A percentile compares a stretch with the other conserved stretches of the same genome.
Evolutionary conservation across 1,140 invertebrate species (phyloP).

Genomic region (Megathymus violae): DNA sequence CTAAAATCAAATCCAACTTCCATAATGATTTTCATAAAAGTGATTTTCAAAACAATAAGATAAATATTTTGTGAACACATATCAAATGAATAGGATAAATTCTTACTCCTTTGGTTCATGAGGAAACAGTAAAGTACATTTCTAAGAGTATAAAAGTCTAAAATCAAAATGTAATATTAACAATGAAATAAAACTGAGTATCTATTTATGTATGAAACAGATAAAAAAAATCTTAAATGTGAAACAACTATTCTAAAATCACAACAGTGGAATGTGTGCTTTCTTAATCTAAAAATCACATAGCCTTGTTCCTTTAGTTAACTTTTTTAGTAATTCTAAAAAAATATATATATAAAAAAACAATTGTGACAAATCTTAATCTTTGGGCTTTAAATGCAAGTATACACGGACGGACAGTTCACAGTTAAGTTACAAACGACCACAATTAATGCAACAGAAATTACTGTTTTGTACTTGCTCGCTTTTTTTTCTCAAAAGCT

Average conservation of each 20-base stretch:
- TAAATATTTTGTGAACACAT: constrained; percentile 21
- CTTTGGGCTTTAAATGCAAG: constrained; percentile 71
- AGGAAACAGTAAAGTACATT: constrained; percentile 20
- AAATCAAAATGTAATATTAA: too few species aligned
- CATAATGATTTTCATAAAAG: constrained; percentile 33
- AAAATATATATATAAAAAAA: constrained; percentile 35
- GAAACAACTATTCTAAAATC: constrained; percentile 69
- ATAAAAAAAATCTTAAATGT: constrained; percentile 33
- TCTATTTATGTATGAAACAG: too few species aligned
- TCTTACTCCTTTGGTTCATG: constrained; percentile 41
- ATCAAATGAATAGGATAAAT: constrained; percentile 25
- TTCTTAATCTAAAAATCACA: constrained; percentile 76
- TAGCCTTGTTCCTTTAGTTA: constrained; percentile 55
- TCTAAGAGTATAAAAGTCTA: constrained; percentile 15
- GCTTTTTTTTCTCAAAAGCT: constrained; percentile 20
- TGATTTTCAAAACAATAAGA: constrained; percentile 39
- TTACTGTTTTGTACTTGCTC: constrained; percentile 22
- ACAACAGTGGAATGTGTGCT: constrained; percentile 80
- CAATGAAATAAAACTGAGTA: constrained; percentile 18
- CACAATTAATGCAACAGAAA: constrained; percentile 31
- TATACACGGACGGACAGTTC: constrained; percentile 40
- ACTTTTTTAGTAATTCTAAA: constrained; percentile 27
- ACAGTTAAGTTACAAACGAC: constrained; percentile 6
- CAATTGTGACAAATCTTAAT: constrained; percentile 54
- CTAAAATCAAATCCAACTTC: constrained; percentile 63